These are phyloP conservation scores for Megamerina dolium DNA, from an alignment of 2,888 invertebrate species.

Conservation along the genomic window DNA sequence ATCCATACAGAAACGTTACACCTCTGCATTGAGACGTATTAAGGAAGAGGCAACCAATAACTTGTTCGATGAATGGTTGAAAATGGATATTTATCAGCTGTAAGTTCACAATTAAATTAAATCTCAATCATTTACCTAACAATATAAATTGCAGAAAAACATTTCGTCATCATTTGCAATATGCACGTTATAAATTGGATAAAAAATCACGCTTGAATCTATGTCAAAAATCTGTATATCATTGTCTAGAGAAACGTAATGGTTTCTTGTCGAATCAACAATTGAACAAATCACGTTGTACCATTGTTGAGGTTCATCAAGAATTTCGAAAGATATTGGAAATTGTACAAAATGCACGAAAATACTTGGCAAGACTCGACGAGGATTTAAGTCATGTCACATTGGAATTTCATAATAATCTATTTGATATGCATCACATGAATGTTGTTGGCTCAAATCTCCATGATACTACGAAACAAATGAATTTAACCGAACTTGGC, in stretches of 20 bases:
- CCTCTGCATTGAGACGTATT: constrained; percentile 20
- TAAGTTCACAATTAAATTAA: constrained; percentile 15
- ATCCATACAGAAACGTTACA: constrained; percentile 11
- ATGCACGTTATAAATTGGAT: no score
- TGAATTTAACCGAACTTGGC: constrained; percentile 4
- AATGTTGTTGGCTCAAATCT: no score
- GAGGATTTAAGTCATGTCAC: constrained; percentile 15
- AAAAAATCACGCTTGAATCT: constrained; percentile 7
- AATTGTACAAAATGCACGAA: neutral
- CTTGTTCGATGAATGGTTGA: constrained; percentile 12
- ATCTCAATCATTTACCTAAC: neutral
- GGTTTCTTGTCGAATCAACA: constrained; percentile 4
- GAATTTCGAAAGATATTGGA: constrained; percentile 16
- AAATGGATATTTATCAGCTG: constrained; percentile 24
- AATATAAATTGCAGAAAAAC: neutral
- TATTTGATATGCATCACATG: no score
- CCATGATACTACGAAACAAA: no score
- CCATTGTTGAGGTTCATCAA: constrained; percentile 14
- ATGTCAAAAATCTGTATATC: constrained; percentile 12
- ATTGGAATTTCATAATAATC: constrained; percentile 11
- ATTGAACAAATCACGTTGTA: constrained; percentile 10
- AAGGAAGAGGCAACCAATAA: constrained; percentile 13
- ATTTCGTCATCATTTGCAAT: no score
- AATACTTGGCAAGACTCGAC: constrained; percentile 10
- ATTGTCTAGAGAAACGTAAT: constrained; percentile 18